Evolutionary conservation across 2,888 invertebrate genomes (phyloP).

Genomic region (Acrobeloides nanus): DNA sequence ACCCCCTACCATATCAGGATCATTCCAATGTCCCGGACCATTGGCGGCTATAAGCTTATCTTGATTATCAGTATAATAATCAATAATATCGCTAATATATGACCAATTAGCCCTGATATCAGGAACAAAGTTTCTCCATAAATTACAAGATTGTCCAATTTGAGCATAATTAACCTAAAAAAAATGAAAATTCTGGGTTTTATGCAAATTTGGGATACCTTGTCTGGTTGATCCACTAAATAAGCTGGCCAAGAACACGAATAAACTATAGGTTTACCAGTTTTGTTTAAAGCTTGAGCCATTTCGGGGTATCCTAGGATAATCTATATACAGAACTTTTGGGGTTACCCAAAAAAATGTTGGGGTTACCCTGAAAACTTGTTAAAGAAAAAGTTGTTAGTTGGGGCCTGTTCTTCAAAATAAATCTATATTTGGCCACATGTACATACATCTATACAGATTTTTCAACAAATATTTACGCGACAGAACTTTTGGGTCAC

Average conservation of each 20-base stretch:
- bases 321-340: no score
- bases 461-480: conserved; percentile 55
- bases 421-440: no score
- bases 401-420: no score
- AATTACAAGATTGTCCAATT: conserved; percentile 56
- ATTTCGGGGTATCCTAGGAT: conserved; percentile 90
- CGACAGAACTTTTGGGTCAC: conserved; percentile 82
- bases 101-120: conserved; percentile 57
- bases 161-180: conserved; percentile 48
- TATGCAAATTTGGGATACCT: neutral
- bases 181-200: neutral
- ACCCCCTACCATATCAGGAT: conserved; percentile 60
- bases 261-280: conserved; percentile 73
- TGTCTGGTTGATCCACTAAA: conserved; percentile 2
- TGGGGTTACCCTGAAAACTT: neutral
- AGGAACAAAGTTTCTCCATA: conserved; percentile 58
- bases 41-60: conserved; percentile 55
- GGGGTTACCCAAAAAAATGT: no score
- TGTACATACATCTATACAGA: neutral
- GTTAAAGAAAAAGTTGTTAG: no score
- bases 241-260: conserved; percentile 12
- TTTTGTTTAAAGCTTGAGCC: conserved; percentile 77
- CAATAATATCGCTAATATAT: conserved; percentile 54
- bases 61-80: conserved; percentile 55
- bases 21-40: conserved; percentile 58